Conservation (phyloP, 1,140 invertebrate genomes). For the Zaprionus camerounensis region DNA sequence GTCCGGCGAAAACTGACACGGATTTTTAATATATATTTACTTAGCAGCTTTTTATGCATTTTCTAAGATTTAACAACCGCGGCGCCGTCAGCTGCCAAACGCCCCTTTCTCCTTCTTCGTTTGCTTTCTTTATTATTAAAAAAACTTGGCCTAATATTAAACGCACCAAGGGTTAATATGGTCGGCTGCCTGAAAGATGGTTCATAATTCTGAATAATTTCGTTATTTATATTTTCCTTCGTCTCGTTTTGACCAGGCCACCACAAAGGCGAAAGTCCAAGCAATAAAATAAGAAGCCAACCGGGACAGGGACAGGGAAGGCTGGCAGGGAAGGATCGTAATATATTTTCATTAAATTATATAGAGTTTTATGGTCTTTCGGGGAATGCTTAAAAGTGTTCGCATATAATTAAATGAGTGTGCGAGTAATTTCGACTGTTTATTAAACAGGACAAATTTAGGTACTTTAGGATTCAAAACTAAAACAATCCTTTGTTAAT, state of each 20-base stretch:
- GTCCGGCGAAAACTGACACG: constrained; percentile 45
- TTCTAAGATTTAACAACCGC: constrained; percentile 58
- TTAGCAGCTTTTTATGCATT: constrained; percentile 69
- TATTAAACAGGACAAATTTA: constrained; percentile 11
- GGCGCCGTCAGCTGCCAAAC: constrained; percentile 1
- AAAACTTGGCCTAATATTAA: constrained; percentile 68
- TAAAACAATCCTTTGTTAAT: neutral
- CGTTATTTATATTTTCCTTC: constrained; percentile 66
- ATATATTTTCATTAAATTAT: constrained; percentile 79
- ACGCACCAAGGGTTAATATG: constrained; percentile 66
- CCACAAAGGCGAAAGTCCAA: constrained; percentile 52
- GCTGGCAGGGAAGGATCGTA: constrained; percentile 32
- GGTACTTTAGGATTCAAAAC: neutral
- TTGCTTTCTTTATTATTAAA: constrained; percentile 58
- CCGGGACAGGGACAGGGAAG: constrained; percentile 3
- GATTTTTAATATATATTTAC: constrained; percentile 73
- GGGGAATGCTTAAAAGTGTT: constrained; percentile 40
- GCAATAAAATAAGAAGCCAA: constrained; percentile 64
- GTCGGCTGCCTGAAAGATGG: constrained; percentile 25
- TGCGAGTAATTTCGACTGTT: constrained; percentile 40
- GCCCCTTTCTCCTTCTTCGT: neutral
- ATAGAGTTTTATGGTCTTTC: constrained; percentile 65
- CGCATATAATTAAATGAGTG: constrained; percentile 56
- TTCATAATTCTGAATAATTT: constrained; percentile 80
- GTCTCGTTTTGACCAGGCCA: constrained; percentile 16